Conservation (phyloP, 35 echinoderm and acorn worm species). For the Ptychodera flava region DNA sequence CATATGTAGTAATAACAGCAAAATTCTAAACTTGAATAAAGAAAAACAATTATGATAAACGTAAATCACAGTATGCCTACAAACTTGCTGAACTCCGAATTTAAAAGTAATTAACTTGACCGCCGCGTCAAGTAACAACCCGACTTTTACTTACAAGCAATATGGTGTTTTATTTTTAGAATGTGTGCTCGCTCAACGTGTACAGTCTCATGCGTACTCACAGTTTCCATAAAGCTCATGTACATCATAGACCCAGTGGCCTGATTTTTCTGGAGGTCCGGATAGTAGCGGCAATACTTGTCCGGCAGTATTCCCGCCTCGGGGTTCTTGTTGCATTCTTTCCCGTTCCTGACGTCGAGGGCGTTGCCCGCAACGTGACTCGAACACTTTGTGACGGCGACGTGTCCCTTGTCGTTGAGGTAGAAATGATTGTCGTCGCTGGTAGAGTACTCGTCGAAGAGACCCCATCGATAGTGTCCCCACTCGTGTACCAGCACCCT, state of each 20-base stretch:
- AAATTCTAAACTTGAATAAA: no score
- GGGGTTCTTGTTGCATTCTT: background rate
- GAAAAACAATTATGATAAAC: no score
- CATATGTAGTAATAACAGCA: no score
- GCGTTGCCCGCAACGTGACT: constrained; percentile 6
- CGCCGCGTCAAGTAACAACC: no score
- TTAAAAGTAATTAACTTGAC: no score
- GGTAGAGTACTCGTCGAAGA: constrained; percentile 56
- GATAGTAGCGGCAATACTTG: background rate
- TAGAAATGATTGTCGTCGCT: constrained; percentile 26
- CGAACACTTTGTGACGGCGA: background rate
- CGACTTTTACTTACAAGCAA: no score
- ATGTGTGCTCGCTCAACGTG: background rate
- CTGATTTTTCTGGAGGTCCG: background rate
- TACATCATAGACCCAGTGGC: background rate
- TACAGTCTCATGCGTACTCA: background rate
- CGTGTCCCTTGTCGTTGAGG: background rate
- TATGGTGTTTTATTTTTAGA: no score
- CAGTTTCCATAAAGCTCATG: background rate
- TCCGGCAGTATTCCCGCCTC: background rate
- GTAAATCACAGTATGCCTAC: no score
- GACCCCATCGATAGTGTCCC: constrained; percentile 73
- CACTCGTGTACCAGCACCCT: constrained; percentile 72
- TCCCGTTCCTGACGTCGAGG: constrained; percentile 2
- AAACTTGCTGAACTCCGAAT: no score